Evolutionary conservation across 2,797 vertebrate species (phyloP).

Genomic region (Clarias laeviceps): DNA sequence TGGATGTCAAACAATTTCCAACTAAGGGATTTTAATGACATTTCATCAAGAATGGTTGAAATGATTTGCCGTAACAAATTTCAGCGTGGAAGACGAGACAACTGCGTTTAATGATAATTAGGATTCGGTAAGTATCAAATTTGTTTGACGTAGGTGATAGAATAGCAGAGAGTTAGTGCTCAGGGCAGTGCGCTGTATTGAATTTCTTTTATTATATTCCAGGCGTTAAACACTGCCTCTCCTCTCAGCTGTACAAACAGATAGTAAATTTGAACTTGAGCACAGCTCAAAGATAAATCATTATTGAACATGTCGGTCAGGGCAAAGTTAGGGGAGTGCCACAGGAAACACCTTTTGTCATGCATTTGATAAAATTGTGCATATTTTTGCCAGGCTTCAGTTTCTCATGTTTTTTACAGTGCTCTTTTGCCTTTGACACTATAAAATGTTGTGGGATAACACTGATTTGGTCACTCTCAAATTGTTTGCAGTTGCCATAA

Average conservation of each 20-base stretch:
- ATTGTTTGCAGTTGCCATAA: conserved; percentile 33
- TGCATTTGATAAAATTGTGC: conserved; percentile 47
- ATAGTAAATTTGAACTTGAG: conserved; percentile 57
- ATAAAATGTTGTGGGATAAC: conserved; percentile 25
- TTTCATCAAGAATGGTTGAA: conserved; percentile 58
- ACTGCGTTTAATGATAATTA: conserved; percentile 54
- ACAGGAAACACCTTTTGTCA: conserved; percentile 51
- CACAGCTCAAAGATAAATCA: conserved; percentile 53
- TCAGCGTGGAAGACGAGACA: conserved; percentile 48
- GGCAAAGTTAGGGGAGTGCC: conserved; percentile 44
- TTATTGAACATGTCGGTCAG: conserved; percentile 53
- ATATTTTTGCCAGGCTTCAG: conserved; percentile 28
- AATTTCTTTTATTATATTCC: conserved; percentile 61
- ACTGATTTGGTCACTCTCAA: conserved; percentile 18
- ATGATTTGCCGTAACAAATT: conserved; percentile 49
- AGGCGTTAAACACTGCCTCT: conserved; percentile 50
- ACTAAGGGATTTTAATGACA: conserved; percentile 60
- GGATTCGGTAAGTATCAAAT: conserved; percentile 46
- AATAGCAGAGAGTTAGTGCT: conserved; percentile 49
- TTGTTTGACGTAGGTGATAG: conserved; percentile 53
- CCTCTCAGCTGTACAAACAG: conserved; percentile 66
- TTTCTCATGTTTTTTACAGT: conserved; percentile 29
- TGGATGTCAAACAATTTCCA: conserved; percentile 52
- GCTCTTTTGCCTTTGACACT: conserved; percentile 34
- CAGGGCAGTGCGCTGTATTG: conserved; percentile 39